These are phyloP conservation scores for Montipora capitata DNA, from an alignment of 92 coral and sea anemone genomes.

Conservation along the genomic window DNA sequence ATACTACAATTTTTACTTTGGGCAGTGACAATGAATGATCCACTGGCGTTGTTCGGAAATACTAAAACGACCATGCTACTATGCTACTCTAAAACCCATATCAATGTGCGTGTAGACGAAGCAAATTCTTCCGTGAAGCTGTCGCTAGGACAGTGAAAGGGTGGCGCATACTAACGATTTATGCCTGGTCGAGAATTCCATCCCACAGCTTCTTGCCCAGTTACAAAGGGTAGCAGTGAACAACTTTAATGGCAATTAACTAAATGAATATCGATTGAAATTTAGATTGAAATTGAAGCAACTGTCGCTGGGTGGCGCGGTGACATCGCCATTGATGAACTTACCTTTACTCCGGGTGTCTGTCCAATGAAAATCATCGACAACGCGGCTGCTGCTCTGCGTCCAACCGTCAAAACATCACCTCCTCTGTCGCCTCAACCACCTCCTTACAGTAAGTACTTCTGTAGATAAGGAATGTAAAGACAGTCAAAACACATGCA, in stretches of 20 bases:
- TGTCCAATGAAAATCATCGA: constrained; percentile 28
- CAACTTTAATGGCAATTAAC: not conserved
- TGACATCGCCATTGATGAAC: constrained; percentile 73
- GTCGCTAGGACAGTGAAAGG: too few species aligned
- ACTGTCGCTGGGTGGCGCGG: constrained; percentile 74
- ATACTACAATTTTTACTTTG: too few species aligned
- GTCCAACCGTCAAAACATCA: constrained; percentile 2
- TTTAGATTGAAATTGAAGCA: constrained; percentile 70
- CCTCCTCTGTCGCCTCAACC: constrained; percentile 28
- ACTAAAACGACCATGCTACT: too few species aligned
- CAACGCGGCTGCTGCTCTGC: constrained; percentile 36
- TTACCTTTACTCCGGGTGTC: constrained; percentile 45
- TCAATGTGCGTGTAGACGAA: too few species aligned
- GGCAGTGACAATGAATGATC: too few species aligned
- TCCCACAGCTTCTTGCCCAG: too few species aligned
- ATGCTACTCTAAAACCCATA: too few species aligned
- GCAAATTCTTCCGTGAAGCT: too few species aligned
- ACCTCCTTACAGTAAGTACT: constrained; percentile 54
- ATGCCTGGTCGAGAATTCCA: too few species aligned
- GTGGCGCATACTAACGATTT: too few species aligned
- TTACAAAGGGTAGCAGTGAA: too few species aligned
- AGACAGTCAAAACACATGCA: not conserved
- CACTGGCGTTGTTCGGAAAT: too few species aligned
- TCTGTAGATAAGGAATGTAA: not conserved
- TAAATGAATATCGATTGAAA: not conserved